Conservation (phyloP, 2,888 invertebrate species). For the Torymus texanus region DNA sequence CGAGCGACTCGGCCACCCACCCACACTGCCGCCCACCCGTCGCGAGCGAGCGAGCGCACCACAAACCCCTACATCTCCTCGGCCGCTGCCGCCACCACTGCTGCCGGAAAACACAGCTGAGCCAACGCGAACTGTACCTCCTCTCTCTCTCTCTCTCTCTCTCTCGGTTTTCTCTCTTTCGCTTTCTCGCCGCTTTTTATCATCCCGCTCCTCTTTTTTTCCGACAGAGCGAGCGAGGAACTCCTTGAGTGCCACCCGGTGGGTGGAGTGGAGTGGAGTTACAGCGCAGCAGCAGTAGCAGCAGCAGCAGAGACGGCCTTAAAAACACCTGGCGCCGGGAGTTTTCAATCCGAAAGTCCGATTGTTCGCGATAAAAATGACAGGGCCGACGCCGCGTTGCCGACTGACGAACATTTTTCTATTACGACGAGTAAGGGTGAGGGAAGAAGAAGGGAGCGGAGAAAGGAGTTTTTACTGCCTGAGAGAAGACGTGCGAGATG, state of each 20-base stretch:
- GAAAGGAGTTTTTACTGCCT: too few species aligned
- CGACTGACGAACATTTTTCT: slow-evolving; percentile 6
- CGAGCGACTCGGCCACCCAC: slow-evolving; percentile 62
- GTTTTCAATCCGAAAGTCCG: slow-evolving; percentile 16
- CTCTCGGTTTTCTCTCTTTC: slow-evolving; percentile 7
- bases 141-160: slow-evolving; percentile 46
- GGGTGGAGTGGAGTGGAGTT: too few species aligned
- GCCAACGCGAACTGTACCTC: slow-evolving; percentile 65
- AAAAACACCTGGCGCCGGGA: slow-evolving; percentile 35
- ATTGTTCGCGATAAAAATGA: slow-evolving; percentile 30
- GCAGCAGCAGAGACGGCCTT: not conserved
- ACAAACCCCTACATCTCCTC: slow-evolving; percentile 61
- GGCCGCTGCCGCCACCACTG: slow-evolving; percentile 64
- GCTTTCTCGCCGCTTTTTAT: slow-evolving; percentile 40
- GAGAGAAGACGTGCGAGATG: too few species aligned
- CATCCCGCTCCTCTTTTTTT: slow-evolving; percentile 25
- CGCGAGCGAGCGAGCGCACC: slow-evolving; percentile 32
- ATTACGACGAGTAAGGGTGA: too few species aligned
- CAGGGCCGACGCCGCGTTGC: not conserved
- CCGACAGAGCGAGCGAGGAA: slow-evolving; percentile 12
- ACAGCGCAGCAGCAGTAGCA: too few species aligned
- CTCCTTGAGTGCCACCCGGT: not conserved
- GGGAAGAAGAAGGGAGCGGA: too few species aligned
- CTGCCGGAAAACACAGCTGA: slow-evolving; percentile 74
- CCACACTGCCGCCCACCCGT: slow-evolving; percentile 63